phyloP scores from a whole-genome alignment of 2,797 vertebrate species.

The Psittacula derbiana region DNA sequence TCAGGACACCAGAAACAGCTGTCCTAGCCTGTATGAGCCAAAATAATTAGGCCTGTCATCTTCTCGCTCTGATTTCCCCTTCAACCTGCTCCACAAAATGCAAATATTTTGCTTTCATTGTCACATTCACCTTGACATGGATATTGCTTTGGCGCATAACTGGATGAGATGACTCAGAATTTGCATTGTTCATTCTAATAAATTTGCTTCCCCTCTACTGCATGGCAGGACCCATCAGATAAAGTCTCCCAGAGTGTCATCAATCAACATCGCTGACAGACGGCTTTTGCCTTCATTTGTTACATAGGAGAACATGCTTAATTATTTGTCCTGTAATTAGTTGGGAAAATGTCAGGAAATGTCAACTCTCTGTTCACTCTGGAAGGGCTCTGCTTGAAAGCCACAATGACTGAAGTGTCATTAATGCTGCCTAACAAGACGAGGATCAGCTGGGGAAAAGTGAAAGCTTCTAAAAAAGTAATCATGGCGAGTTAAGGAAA shows the following conservation, averaged over 20 bases:
- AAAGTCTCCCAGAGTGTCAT: conserved; percentile 99
- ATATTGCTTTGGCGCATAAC: conserved; percentile 99
- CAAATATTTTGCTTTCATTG: conserved; percentile 99
- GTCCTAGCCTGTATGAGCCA: conserved; percentile 99
- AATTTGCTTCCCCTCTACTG: conserved; percentile 95
- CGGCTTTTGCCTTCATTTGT: conserved; percentile 99
- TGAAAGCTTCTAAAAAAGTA: conserved; percentile 91
- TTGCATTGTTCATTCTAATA: conserved; percentile 99
- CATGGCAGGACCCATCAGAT: conserved; percentile 99
- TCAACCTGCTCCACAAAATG: conserved; percentile 99
- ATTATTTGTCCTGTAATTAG: conserved; percentile 99
- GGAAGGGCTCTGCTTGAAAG: conserved; percentile 98
- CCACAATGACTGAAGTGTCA: conserved; percentile 98
- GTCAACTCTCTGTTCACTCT: conserved; percentile 98
- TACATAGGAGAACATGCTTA: conserved; percentile 99
- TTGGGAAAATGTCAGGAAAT: conserved; percentile 99
- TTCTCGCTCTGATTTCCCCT: conserved; percentile 97
- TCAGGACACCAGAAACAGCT: conserved; percentile 99
- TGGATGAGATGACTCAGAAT: conserved; percentile 99
- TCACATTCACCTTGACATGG: conserved; percentile 99
- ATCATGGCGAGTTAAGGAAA: conserved; percentile 91
- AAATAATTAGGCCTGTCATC: conserved; percentile 99
- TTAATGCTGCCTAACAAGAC: conserved; percentile 99
- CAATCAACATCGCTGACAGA: conserved; percentile 98
- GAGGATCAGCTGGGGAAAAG: conserved; percentile 91